Evolutionary conservation across 2,113 vertebrate genomes (phyloP).

Genomic region (Hippoglossus stenolepis): DNA sequence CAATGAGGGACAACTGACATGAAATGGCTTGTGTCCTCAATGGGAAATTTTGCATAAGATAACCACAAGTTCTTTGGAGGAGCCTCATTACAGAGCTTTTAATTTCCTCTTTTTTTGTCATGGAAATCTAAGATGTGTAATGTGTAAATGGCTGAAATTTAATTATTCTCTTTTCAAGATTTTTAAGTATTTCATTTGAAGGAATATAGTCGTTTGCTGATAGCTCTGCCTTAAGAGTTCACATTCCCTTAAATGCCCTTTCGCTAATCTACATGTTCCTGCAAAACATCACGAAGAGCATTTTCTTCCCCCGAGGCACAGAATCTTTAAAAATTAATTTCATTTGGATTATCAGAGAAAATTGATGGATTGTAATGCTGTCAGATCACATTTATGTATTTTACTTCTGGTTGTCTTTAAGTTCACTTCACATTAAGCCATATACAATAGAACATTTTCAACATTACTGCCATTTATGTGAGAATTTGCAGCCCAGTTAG

Average conservation of each 20-base stretch:
- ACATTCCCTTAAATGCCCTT: neutral
- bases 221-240: neutral
- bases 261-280: slow-evolving; percentile 4
- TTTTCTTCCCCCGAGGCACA: slow-evolving; percentile 9
- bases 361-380: neutral
- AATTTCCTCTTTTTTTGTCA: neutral
- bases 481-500: no score
- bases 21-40: slow-evolving; percentile 19
- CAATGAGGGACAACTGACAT: slow-evolving; percentile 47
- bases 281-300: slow-evolving; percentile 5
- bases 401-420: neutral
- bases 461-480: no score
- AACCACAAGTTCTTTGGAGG: neutral
- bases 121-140: neutral
- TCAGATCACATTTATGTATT: neutral
- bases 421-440: no score
- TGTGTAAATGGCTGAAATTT: neutral
- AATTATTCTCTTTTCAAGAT: neutral
- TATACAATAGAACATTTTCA: no score
- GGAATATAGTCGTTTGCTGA: neutral
- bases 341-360: neutral
- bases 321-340: neutral
- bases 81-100: neutral
- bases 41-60: slow-evolving; percentile 13
- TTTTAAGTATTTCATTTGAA: slow-evolving; percentile 2